These are phyloP conservation scores for Microctenopoma lineatum DNA, from an alignment of 2,797 vertebrate species.

Conservation along the genomic window DNA sequence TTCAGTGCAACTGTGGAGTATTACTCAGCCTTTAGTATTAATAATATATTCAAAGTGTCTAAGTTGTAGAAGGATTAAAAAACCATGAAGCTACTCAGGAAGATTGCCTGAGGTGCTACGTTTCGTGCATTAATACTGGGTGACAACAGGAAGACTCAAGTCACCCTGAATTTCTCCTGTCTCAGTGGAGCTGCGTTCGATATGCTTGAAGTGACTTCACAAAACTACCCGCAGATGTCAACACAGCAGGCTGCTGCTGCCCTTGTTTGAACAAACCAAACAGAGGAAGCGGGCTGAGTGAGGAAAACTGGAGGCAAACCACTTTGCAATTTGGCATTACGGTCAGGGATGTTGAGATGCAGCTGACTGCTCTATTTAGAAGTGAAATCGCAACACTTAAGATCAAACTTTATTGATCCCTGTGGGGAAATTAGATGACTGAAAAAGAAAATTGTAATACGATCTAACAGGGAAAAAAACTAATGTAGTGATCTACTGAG, in stretches of 20 bases:
- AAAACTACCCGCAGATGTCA: conserved; percentile 46
- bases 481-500: conserved; percentile 3
- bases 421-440: conserved; percentile 18
- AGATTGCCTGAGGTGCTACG: conserved; percentile 45
- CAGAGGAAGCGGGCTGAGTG: conserved; percentile 20
- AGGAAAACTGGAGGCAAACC: conserved; percentile 29
- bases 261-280: conserved; percentile 45
- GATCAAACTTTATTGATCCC: conserved; percentile 50
- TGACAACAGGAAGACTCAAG: conserved; percentile 57
- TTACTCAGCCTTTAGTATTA: conserved; percentile 56
- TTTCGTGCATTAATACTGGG: conserved; percentile 59
- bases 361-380: conserved; percentile 50
- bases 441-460: conserved; percentile 17
- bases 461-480: conserved; percentile 4
- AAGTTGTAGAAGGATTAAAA: conserved; percentile 56
- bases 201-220: conserved; percentile 58
- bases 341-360: conserved; percentile 38
- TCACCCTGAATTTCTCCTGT: conserved; percentile 40
- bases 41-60: conserved; percentile 66
- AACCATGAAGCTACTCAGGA: conserved; percentile 54
- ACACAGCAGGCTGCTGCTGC: conserved; percentile 46
- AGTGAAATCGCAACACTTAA: conserved; percentile 39
- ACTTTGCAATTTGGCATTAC: conserved; percentile 43
- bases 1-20: conserved; percentile 44
- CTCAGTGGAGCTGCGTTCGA: conserved; percentile 48